These are phyloP conservation scores for Phoebastria nigripes DNA, from an alignment of 2,797 vertebrate genomes.

Conservation along the genomic window DNA sequence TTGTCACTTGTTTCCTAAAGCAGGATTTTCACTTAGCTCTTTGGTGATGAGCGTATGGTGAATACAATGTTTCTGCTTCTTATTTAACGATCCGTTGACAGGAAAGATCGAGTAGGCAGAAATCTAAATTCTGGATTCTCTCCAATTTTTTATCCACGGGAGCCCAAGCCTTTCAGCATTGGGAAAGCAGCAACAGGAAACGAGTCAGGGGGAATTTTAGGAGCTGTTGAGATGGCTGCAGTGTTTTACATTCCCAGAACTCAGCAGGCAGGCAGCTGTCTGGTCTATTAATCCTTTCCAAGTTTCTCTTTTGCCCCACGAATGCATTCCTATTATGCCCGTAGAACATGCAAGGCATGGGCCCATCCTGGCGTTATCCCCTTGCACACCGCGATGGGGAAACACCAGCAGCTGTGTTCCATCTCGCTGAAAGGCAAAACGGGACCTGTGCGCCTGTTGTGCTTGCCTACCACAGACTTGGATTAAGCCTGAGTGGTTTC, in stretches of 20 bases:
- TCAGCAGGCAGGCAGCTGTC: constrained; percentile 63
- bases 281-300: constrained; percentile 31
- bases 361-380: neutral
- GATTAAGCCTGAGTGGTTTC: neutral
- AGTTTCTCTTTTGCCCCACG: constrained; percentile 2
- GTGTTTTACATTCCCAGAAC: constrained; percentile 57
- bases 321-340: neutral
- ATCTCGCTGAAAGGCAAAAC: neutral
- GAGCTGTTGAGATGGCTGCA: constrained; percentile 60
- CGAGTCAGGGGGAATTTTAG: constrained; percentile 37
- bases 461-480: neutral
- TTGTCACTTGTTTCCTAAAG: neutral
- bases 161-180: constrained; percentile 55
- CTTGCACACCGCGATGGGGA: neutral
- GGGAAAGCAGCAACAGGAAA: constrained; percentile 64
- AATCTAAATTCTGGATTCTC: constrained; percentile 44
- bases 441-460: neutral
- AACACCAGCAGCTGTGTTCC: neutral
- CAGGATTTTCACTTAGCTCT: constrained; percentile 3
- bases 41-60: neutral
- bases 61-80: neutral
- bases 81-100: constrained; percentile 43
- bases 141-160: constrained; percentile 47
- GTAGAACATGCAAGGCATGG: neutral
- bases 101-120: constrained; percentile 43